phyloP scores from a whole-genome alignment of 2,888 invertebrate genomes.

The Ophioninae sp. region DNA sequence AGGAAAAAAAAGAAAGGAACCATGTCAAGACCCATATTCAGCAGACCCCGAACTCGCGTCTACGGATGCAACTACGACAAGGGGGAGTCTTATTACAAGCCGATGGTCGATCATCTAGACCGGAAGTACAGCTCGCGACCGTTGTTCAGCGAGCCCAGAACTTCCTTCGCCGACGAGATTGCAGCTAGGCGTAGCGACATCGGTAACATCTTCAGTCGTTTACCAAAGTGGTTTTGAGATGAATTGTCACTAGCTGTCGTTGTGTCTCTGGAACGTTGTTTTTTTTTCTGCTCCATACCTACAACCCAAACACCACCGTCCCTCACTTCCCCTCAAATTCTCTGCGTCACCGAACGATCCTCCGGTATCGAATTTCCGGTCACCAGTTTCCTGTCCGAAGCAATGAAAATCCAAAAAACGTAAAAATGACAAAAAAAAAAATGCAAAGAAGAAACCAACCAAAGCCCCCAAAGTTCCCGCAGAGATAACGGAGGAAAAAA shows the following conservation, averaged over 20 bases:
- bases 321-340: not conserved
- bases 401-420: no score
- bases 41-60: slow-evolving; percentile 89
- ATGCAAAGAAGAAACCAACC: not conserved
- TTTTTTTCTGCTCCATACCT: not conserved
- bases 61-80: slow-evolving; percentile 94
- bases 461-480: not conserved
- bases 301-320: not conserved
- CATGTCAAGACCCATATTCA: slow-evolving; percentile 80
- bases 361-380: no score
- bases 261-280: not conserved
- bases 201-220: slow-evolving; percentile 80
- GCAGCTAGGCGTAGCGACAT: slow-evolving; percentile 82
- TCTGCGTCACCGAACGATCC: no score
- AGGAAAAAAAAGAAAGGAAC: slow-evolving; percentile 21
- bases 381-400: no score
- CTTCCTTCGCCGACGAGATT: slow-evolving; percentile 82
- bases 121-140: slow-evolving; percentile 85
- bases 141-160: slow-evolving; percentile 78
- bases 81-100: slow-evolving; percentile 91
- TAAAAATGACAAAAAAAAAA: not conserved
- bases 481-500: slow-evolving; percentile 5
- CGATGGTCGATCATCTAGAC: slow-evolving; percentile 89
- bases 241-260: slow-evolving; percentile 23
- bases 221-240: slow-evolving; percentile 80